Conservation (phyloP, 2,113 vertebrate species). For the Dasyprocta punctata region DNA sequence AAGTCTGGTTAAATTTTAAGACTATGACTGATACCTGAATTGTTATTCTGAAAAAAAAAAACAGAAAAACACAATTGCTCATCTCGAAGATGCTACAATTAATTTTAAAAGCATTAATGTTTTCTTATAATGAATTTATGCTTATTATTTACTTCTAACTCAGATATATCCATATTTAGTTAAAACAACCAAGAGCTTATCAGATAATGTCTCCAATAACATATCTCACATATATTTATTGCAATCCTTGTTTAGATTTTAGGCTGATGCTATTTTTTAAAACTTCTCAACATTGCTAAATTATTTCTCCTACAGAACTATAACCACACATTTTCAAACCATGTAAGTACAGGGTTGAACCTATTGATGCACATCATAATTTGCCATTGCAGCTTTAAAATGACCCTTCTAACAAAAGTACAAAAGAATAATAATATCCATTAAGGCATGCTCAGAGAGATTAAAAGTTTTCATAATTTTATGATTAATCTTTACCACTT, state of each 20-base stretch:
- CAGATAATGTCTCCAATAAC: background rate
- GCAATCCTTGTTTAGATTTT: constrained; percentile 94
- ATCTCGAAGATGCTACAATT: background rate
- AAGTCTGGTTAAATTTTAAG: background rate
- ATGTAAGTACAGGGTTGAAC: constrained; percentile 96
- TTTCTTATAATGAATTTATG: background rate
- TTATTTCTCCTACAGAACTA: constrained; percentile 94
- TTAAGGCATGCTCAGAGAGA: constrained; percentile 86
- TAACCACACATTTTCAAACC: constrained; percentile 94
- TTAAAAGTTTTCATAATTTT: background rate
- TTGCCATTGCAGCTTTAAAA: constrained; percentile 91
- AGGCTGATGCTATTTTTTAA: constrained; percentile 89
- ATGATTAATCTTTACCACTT: constrained; percentile 21
- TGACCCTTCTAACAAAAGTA: constrained; percentile 92
- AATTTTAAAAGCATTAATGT: background rate
- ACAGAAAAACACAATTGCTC: background rate
- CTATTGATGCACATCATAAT: constrained; percentile 93
- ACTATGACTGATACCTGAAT: background rate
- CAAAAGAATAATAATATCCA: constrained; percentile 91
- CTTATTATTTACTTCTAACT: background rate
- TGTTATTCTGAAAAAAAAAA: background rate
- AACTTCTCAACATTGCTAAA: constrained; percentile 95
- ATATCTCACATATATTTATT: constrained; percentile 10
- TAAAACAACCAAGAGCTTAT: background rate
- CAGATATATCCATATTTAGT: background rate